Conservation (phyloP, 2,888 invertebrate species). For the Dryobota labecula region DNA sequence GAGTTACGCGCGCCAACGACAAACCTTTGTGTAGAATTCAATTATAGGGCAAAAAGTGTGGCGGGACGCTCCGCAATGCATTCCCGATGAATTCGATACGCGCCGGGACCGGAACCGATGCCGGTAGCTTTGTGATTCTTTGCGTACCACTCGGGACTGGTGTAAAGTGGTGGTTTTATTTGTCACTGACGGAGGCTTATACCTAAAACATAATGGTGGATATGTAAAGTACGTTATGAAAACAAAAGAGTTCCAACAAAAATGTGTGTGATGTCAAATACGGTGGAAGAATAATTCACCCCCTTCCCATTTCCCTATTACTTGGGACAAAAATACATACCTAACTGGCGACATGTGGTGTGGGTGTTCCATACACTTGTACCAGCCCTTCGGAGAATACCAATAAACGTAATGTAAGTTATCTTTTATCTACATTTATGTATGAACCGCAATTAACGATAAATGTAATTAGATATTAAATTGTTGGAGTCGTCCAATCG, state of each 20-base stretch:
- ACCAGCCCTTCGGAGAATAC: background rate
- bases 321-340: background rate
- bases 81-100: constrained; percentile 50
- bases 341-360: background rate
- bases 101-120: constrained; percentile 8
- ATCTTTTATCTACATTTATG: too few species aligned
- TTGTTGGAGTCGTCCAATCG: background rate
- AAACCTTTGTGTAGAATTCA: constrained; percentile 61
- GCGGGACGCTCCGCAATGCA: constrained; percentile 36
- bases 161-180: constrained; percentile 10
- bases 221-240: background rate
- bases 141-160: constrained; percentile 11
- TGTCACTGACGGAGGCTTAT: background rate
- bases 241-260: background rate
- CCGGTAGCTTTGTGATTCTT: constrained; percentile 41
- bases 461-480: background rate
- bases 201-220: constrained; percentile 4
- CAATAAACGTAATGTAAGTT: background rate
- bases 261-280: background rate
- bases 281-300: background rate
- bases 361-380: background rate
- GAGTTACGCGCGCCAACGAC: constrained; percentile 56
- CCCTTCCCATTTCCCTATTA: background rate
- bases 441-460: background rate
- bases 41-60: constrained; percentile 56